phyloP scores from a whole-genome alignment of 2,113 vertebrate genomes.

The Halcyon malimbica region DNA sequence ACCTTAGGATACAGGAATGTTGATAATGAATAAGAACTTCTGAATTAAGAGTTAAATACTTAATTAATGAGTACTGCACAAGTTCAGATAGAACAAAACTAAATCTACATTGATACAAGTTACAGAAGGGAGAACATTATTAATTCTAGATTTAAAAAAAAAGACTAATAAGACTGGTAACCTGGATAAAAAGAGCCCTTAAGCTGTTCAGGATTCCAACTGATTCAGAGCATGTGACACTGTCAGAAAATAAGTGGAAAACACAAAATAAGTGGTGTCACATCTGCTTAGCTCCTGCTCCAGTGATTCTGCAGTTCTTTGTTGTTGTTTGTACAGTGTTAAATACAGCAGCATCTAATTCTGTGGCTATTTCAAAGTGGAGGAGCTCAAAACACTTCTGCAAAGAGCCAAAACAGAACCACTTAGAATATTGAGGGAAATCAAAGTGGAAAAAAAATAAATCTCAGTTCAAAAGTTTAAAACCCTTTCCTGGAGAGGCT shows the following conservation, averaged over 20 bases:
- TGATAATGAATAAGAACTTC: neutral
- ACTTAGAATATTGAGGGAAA: neutral
- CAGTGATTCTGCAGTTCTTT: conserved; percentile 35
- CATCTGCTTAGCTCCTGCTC: conserved; percentile 50
- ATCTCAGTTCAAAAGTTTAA: neutral
- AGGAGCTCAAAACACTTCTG: neutral
- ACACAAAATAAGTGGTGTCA: conserved; percentile 36
- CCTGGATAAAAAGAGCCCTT: neutral
- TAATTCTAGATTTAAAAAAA: neutral
- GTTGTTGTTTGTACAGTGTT: conserved; percentile 2
- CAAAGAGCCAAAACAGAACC: neutral
- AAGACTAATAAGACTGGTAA: neutral
- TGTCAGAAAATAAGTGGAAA: conserved; percentile 41
- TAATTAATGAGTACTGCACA: neutral
- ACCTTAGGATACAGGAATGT: neutral
- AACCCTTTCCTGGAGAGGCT: neutral
- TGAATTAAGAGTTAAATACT: neutral
- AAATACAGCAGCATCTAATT: neutral
- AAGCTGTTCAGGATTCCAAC: neutral
- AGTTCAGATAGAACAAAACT: neutral
- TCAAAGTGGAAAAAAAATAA: neutral
- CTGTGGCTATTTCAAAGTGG: neutral
- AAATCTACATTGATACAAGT: neutral
- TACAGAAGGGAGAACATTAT: neutral
- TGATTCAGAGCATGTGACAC: neutral